These are phyloP conservation scores for Augiades crinisus DNA, from an alignment of 2,888 invertebrate species.

Conservation along the genomic window DNA sequence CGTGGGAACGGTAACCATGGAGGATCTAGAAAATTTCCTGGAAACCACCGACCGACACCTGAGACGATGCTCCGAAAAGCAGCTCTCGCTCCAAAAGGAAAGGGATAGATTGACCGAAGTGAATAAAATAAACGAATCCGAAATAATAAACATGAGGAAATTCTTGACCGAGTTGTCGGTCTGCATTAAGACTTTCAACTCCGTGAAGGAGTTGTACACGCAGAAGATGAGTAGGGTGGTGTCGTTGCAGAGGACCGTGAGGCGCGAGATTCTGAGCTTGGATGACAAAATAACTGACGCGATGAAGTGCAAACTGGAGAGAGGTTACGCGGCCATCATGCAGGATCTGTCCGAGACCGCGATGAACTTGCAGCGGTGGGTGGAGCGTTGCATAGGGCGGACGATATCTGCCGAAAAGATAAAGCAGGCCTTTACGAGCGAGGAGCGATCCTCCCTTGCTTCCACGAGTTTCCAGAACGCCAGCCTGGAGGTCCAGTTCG, in stretches of 20 bases:
- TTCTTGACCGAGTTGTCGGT: constrained; percentile 65
- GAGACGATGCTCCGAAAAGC: constrained; percentile 63
- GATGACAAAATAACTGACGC: constrained; percentile 54
- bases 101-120: constrained; percentile 63
- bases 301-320: constrained; percentile 57
- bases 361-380: constrained; percentile 68
- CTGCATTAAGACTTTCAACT: constrained; percentile 62
- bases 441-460: constrained; percentile 51
- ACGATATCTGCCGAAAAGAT: constrained; percentile 63
- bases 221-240: constrained; percentile 62
- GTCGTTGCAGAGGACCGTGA: constrained; percentile 62
- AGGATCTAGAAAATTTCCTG: constrained; percentile 70
- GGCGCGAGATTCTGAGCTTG: constrained; percentile 60
- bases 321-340: constrained; percentile 64
- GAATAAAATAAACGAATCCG: constrained; percentile 66
- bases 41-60: constrained; percentile 70
- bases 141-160: constrained; percentile 65
- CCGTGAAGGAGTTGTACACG: constrained; percentile 62
- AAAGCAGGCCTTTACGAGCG: constrained; percentile 60
- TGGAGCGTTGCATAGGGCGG: constrained; percentile 56
- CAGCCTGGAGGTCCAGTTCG: constrained; percentile 62
- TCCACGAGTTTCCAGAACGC: constrained; percentile 56
- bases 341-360: constrained; percentile 65
- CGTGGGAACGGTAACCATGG: constrained; percentile 66
- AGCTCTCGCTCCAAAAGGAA: constrained; percentile 60